phyloP scores from a whole-genome alignment of 2,113 vertebrate species.

The Muntiacus muntjak region DNA sequence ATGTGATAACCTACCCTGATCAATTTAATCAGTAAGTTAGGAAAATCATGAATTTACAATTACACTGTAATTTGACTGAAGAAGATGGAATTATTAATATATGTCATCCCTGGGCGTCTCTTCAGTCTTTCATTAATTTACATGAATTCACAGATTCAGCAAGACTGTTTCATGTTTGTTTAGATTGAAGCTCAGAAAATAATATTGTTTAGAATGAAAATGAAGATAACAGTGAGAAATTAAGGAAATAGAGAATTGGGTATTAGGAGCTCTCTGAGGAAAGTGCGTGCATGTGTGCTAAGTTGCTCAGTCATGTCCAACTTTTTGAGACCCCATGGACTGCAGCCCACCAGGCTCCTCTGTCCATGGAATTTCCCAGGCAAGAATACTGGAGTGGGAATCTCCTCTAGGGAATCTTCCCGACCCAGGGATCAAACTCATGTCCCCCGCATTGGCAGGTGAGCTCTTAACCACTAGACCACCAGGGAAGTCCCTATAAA shows the following conservation, averaged over 20 bases:
- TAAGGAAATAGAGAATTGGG: neutral
- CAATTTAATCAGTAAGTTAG: slow-evolving; percentile 22
- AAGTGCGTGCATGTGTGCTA: neutral
- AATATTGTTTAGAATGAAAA: slow-evolving; percentile 50
- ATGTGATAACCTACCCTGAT: neutral
- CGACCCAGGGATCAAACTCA: neutral
- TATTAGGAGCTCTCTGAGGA: slow-evolving; percentile 7
- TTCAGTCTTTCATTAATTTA: slow-evolving; percentile 58
- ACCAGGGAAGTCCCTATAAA: neutral
- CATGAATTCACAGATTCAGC: slow-evolving; percentile 47
- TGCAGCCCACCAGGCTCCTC: neutral
- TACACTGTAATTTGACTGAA: neutral
- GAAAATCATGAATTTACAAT: slow-evolving; percentile 5
- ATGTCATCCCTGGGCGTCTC: neutral
- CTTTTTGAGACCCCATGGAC: neutral
- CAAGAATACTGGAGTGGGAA: neutral
- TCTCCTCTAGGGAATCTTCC: neutral
- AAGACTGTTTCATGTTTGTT: slow-evolving; percentile 27
- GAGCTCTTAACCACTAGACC: neutral
- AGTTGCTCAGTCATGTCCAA: neutral
- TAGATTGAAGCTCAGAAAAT: slow-evolving; percentile 35
- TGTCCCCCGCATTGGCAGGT: neutral
- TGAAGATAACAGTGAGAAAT: neutral
- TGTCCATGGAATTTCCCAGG: neutral
- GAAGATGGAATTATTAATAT: neutral